These are phyloP conservation scores for Amphipoea lucens DNA, from an alignment of 2,888 invertebrate species.

Conservation along the genomic window DNA sequence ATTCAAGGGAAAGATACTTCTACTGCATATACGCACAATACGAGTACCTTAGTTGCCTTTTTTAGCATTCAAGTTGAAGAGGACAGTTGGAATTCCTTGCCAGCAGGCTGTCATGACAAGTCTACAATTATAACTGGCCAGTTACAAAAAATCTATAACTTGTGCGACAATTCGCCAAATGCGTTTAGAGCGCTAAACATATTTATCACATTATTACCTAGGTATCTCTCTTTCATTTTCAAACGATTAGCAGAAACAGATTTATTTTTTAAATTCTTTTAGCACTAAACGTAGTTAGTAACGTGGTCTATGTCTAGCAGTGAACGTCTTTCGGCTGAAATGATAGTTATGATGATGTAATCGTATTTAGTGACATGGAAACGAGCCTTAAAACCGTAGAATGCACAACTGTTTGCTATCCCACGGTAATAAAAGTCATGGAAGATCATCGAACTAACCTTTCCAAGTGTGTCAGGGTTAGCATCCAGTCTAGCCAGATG, in stretches of 20 bases:
- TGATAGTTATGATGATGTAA: too few relatives aligned
- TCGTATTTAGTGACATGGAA: not conserved
- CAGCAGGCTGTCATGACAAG: not conserved
- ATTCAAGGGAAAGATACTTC: too few relatives aligned
- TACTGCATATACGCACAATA: too few relatives aligned
- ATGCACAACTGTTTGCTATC: slow-evolving; percentile 28
- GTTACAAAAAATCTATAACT: not conserved
- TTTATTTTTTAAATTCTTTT: not conserved
- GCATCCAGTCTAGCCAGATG: slow-evolving; percentile 40
- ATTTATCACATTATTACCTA: not conserved
- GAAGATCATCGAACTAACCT: slow-evolving; percentile 33
- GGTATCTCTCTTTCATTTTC: not conserved
- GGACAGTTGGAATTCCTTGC: not conserved
- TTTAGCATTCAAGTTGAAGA: not conserved
- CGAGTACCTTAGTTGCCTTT: too few relatives aligned
- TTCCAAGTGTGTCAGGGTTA: slow-evolving; percentile 36
- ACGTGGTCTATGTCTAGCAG: not conserved
- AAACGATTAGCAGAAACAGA: not conserved
- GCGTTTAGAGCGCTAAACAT: not conserved
- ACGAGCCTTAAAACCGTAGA: not conserved
- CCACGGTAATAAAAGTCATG: slow-evolving; percentile 48
- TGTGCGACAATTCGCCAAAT: not conserved
- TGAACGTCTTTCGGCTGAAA: too few relatives aligned
- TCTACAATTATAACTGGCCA: not conserved
- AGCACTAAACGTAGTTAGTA: not conserved